These are phyloP conservation scores for Sorex maritimensis DNA, from an alignment of 2,797 vertebrate genomes.

Conservation along the genomic window DNA sequence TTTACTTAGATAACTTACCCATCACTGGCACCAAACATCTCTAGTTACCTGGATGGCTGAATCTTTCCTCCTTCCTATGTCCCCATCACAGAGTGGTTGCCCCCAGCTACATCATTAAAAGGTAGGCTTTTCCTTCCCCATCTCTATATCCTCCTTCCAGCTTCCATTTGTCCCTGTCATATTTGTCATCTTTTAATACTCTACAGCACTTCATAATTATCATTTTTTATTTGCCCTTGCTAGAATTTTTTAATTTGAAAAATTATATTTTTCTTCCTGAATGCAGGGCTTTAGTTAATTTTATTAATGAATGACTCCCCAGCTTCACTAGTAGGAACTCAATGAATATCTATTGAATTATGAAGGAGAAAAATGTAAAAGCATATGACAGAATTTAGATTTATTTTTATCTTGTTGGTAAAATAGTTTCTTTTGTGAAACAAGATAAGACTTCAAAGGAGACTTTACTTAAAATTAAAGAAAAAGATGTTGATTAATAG, in stretches of 20 bases:
- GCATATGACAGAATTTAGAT: constrained; percentile 5
- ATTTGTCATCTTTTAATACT: background rate
- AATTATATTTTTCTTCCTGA: background rate
- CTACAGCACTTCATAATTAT: constrained; percentile 19
- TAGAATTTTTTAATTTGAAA: background rate
- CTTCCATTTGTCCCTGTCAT: background rate
- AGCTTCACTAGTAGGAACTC: background rate
- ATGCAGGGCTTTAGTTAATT: constrained; percentile 44
- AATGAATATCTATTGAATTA: constrained; percentile 39
- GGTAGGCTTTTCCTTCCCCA: background rate
- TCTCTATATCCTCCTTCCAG: background rate
- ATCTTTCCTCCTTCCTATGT: background rate
- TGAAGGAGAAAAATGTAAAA: constrained; percentile 45
- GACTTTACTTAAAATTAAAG: constrained; percentile 56
- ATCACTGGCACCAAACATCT: rapidly evolving
- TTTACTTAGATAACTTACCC: background rate
- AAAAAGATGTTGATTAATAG: background rate
- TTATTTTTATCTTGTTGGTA: background rate
- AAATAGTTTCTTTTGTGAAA: constrained; percentile 56
- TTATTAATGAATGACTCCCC: background rate
- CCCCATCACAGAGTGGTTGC: background rate
- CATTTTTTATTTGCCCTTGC: constrained; percentile 47
- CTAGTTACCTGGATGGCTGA: background rate
- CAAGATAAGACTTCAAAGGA: background rate
- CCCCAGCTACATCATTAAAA: background rate